These are phyloP conservation scores for Mactromeris polynyma DNA, from an alignment of 2,888 invertebrate genomes.

Conservation along the genomic window DNA sequence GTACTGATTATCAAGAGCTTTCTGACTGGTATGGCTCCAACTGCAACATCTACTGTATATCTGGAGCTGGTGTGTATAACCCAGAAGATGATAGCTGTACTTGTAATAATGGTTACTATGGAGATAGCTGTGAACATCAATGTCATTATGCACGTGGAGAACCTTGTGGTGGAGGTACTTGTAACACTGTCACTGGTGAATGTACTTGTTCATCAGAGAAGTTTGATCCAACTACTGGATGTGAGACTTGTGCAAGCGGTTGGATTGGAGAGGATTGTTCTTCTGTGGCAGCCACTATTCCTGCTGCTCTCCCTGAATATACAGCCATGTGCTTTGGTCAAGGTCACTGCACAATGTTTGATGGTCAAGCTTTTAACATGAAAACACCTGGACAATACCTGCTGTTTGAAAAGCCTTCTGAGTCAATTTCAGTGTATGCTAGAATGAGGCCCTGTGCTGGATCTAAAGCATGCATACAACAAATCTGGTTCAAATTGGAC, in stretches of 20 bases:
- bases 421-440: slow-evolving; percentile 54
- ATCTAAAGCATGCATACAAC: slow-evolving; percentile 65
- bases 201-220: slow-evolving; percentile 73
- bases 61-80: slow-evolving; percentile 55
- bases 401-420: slow-evolving; percentile 49
- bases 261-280: slow-evolving; percentile 78
- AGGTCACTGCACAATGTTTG: slow-evolving; percentile 72
- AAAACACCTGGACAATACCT: slow-evolving; percentile 68
- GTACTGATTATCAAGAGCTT: slow-evolving; percentile 25
- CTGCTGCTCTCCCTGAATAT: slow-evolving; percentile 10
- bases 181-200: slow-evolving; percentile 65
- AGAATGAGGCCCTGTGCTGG: slow-evolving; percentile 73
- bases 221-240: slow-evolving; percentile 62
- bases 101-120: slow-evolving; percentile 75
- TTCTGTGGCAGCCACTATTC: slow-evolving; percentile 48
- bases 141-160: slow-evolving; percentile 65
- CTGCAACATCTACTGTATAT: slow-evolving; percentile 67
- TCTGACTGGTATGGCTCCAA: slow-evolving; percentile 65
- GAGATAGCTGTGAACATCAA: slow-evolving; percentile 61
- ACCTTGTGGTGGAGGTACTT: slow-evolving; percentile 74
- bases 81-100: slow-evolving; percentile 52
- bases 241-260: slow-evolving; percentile 71
- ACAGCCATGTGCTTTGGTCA: slow-evolving; percentile 63
- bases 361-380: slow-evolving; percentile 70
- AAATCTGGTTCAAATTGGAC: slow-evolving; percentile 69